Base-by-base conservation (phyloP, 2,888 invertebrate species). In the Teleogryllus oceanicus region DNA sequence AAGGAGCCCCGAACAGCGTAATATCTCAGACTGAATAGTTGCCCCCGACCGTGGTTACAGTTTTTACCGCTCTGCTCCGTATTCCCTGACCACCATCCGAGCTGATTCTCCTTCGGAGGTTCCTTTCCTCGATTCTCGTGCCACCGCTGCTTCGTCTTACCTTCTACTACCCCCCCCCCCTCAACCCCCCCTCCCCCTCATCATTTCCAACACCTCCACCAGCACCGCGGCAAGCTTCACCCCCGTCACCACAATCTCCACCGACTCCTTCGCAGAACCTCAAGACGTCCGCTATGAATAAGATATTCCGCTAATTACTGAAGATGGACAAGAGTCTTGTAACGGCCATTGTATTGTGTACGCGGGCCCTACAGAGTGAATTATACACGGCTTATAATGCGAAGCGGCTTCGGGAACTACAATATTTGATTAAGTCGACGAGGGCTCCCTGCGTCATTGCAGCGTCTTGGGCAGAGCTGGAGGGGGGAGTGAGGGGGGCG, bases 11-110 rank as follows among this genome's bases (percentile, higher is more conserved):
- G 62, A 62, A 13, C 62, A 62, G 62, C 62, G 62, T n/a, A 62
- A 62, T 62, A 62, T 62, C 62, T 62, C 62, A 62, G 62, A n/a
- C n/a, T 62, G 62, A 62, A 62, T 62, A 62, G 62, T 62, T 62
- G n/a, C 62, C 62, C 62, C 62, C 62, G 3, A 18, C 16, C 62
- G 62, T n/a, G 62, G 62, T 62, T 62, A 62, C 62, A 62, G 62
- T 62, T 62, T 18, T 62, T 62, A 18, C 37, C n/a, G 4, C 62
- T 13, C 62, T 16, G 62, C 62, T 62, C n/a, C n/a, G 5, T n/a
- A 13, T 62, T 62, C 62, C 62, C 37, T 37, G 37, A 37, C 37
- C 37, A 37, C 8, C 8, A 8, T 37, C 8, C 37, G 37, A 37
- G 13, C 62, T 16, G 16, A 18, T 62, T 62, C 62, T 18, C 62